A percentile compares a stretch with the other conserved stretches of the same genome.
Evolutionary conservation across 2,888 invertebrate species (phyloP).

Genomic region (Drosophila histrio): DNA sequence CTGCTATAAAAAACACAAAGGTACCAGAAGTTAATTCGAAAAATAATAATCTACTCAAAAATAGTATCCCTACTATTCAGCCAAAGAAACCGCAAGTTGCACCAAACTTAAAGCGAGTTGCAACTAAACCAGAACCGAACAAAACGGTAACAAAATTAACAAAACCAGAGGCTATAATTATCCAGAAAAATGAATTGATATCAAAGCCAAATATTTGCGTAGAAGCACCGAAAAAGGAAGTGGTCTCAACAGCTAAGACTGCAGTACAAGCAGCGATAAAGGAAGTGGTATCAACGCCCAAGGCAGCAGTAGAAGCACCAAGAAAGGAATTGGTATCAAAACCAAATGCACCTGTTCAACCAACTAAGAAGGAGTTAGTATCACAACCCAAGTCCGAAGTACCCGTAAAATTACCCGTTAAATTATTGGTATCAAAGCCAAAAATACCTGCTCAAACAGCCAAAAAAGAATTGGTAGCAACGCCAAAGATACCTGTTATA

Average conservation of each 20-base stretch:
- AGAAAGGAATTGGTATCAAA: neutral
- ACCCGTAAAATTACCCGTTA: neutral
- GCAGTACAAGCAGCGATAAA: neutral
- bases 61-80: neutral
- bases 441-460: neutral
- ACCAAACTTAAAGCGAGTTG: neutral
- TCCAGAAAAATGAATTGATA: neutral
- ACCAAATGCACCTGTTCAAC: neutral
- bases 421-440: neutral
- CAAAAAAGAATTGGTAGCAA: neutral
- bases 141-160: neutral
- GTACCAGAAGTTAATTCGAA: neutral
- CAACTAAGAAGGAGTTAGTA: neutral
- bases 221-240: neutral
- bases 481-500: neutral
- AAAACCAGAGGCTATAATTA: neutral
- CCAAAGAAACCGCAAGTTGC: neutral
- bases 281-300: neutral
- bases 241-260: neutral
- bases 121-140: neutral
- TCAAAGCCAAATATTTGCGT: neutral
- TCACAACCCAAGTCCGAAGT: neutral
- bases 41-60: neutral
- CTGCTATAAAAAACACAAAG: neutral
- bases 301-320: neutral